These are phyloP conservation scores for Oxyruncus cristatus DNA, from an alignment of 2,113 vertebrate genomes.

Conservation along the genomic window DNA sequence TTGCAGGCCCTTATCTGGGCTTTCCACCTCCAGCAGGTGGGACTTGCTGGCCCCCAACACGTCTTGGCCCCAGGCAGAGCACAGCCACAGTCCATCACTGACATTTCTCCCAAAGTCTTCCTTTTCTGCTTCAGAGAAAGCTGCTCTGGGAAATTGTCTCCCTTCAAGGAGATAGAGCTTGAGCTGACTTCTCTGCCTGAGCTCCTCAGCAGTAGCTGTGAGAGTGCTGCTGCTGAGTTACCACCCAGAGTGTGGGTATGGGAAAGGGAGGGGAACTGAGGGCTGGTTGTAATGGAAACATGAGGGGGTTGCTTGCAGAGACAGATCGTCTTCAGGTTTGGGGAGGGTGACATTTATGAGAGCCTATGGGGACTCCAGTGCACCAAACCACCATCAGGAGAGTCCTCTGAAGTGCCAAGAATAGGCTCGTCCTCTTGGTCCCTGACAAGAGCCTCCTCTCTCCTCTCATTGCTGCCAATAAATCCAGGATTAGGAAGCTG, in stretches of 20 bases:
- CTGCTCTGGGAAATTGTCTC: background rate
- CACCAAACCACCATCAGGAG: background rate
- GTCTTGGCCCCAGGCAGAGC: background rate
- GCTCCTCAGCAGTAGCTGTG: background rate
- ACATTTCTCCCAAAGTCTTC: background rate
- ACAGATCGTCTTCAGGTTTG: background rate
- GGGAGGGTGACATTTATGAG: background rate
- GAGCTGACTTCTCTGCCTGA: background rate
- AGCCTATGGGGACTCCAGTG: background rate
- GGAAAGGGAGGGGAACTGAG: background rate
- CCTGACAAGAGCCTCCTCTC: background rate
- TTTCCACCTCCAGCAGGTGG: background rate
- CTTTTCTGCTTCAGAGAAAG: background rate
- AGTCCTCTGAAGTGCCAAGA: background rate
- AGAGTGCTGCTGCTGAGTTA: background rate
- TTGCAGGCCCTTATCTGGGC: background rate
- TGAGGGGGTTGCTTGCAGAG: background rate
- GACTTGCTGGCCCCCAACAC: background rate
- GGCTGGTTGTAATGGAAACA: background rate
- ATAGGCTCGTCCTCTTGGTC: background rate
- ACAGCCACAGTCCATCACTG: too few relatives aligned
- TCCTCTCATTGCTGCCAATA: constrained; percentile 17
- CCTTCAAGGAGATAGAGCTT: background rate
- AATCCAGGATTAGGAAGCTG: constrained; percentile 35
- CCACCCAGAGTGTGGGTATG: background rate